Evolutionary conservation across 2,797 vertebrate genomes (phyloP).

Genomic region (Etheostoma nigrum): DNA sequence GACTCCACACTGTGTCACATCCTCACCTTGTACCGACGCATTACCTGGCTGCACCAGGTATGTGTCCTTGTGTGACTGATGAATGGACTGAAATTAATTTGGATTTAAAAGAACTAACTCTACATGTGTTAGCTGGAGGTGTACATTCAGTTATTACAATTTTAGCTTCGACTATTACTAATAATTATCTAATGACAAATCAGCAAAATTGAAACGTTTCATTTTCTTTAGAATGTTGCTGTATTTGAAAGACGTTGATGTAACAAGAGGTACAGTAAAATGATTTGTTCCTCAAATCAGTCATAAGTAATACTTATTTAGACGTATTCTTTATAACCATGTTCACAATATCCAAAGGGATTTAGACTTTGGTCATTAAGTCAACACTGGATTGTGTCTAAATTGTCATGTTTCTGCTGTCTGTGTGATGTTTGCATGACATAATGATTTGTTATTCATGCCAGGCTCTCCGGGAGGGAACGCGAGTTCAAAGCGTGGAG

Average conservation of each 20-base stretch:
- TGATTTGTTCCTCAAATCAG: conserved; percentile 66
- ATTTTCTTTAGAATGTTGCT: conserved; percentile 72
- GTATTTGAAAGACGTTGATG: conserved; percentile 71
- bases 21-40: conserved; percentile 96
- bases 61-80: conserved; percentile 35
- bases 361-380: conserved; percentile 28
- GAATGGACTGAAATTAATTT: not conserved
- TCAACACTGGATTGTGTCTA: conserved; percentile 28
- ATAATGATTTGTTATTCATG: conserved; percentile 28
- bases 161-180: conserved; percentile 22
- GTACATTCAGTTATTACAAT: conserved; percentile 13
- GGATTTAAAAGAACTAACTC: conserved; percentile 15
- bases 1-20: conserved; percentile 99
- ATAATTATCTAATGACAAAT: conserved; percentile 32
- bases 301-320: conserved; percentile 17
- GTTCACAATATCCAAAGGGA: conserved; percentile 30
- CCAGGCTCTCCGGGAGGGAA: conserved; percentile 96
- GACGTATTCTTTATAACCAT: conserved; percentile 17
- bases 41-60: conserved; percentile 94
- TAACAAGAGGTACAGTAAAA: conserved; percentile 69
- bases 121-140: conserved; percentile 21
- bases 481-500: conserved; percentile 95
- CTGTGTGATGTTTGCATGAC: not conserved
- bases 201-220: conserved; percentile 63
- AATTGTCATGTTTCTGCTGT: not conserved